phyloP scores from a whole-genome alignment of 2,888 invertebrate species.

The Calephelis perditalis region DNA sequence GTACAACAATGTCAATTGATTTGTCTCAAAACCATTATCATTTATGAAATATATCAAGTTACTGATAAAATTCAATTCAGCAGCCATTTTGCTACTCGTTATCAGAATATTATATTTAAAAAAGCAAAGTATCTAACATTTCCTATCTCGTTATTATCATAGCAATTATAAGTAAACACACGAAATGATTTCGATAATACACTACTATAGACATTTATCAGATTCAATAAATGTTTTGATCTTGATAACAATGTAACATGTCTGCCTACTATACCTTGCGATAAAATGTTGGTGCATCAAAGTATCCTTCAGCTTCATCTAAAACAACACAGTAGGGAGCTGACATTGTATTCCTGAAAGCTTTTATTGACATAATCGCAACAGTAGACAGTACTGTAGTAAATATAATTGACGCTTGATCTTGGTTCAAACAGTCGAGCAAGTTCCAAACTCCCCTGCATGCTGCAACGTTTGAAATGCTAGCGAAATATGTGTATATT shows the following conservation, averaged over 20 bases:
- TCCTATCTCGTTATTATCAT: too few relatives aligned
- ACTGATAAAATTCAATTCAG: too few relatives aligned
- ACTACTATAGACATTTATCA: too few relatives aligned
- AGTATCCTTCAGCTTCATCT: conserved; percentile 84
- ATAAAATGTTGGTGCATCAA: conserved; percentile 87
- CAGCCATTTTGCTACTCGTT: too few relatives aligned
- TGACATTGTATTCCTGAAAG: conserved; percentile 84
- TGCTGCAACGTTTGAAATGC: conserved; percentile 85
- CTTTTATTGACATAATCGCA: conserved; percentile 79
- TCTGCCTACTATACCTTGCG: conserved; percentile 71
- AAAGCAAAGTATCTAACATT: too few relatives aligned
- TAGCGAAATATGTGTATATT: conserved; percentile 82
- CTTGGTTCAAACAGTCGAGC: conserved; percentile 75
- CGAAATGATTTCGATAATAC: too few relatives aligned
- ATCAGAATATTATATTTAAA: too few relatives aligned
- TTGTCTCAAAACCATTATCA: too few relatives aligned
- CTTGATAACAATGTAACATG: background rate
- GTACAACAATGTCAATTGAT: too few relatives aligned
- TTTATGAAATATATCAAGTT: too few relatives aligned
- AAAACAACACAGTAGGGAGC: conserved; percentile 84
- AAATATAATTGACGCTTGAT: conserved; percentile 62
- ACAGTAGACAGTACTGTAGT: conserved; percentile 78
- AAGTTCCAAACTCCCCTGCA: conserved; percentile 87
- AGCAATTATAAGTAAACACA: too few relatives aligned
- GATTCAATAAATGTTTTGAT: too few relatives aligned